These are phyloP conservation scores for Mohoua ochrocephala DNA, from an alignment of 2,113 vertebrate species.

Conservation along the genomic window DNA sequence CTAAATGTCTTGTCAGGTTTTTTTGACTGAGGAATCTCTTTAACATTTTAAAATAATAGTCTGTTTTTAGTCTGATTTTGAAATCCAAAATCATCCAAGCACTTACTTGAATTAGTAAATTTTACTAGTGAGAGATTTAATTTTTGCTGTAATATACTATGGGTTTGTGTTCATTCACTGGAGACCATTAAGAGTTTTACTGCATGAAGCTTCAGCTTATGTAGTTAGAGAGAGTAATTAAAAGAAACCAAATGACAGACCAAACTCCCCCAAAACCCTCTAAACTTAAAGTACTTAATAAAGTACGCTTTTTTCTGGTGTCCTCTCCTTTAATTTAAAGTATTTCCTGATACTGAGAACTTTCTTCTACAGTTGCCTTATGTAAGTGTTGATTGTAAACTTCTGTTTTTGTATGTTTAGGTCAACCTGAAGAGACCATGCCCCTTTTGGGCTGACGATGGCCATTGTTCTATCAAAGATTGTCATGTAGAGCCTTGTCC, in stretches of 20 bases:
- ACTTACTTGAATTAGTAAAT: background rate
- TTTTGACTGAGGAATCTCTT: background rate
- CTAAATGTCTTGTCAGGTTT: background rate
- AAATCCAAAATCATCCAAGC: background rate
- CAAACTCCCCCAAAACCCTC: background rate
- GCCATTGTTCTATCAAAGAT: constrained; percentile 94
- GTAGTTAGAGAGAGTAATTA: background rate
- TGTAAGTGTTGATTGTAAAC: background rate
- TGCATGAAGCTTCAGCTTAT: background rate
- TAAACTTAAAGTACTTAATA: background rate
- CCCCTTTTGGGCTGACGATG: constrained; percentile 93
- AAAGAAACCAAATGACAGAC: background rate
- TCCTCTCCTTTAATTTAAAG: background rate
- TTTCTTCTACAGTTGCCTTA: background rate
- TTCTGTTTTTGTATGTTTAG: constrained; percentile 57
- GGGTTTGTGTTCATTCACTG: background rate
- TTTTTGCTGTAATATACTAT: background rate
- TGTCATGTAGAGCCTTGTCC: constrained; percentile 95
- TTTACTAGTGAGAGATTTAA: background rate
- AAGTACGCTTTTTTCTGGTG: background rate
- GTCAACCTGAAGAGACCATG: constrained; percentile 94
- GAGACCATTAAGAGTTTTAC: background rate
- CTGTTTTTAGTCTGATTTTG: background rate
- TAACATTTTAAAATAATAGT: background rate
- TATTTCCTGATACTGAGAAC: background rate